A percentile compares a stretch with the other conserved stretches of the same genome.
These are phyloP conservation scores for Pardosa pseudoannulata DNA, from an alignment of 2,888 invertebrate genomes.

Conservation along the genomic window DNA sequence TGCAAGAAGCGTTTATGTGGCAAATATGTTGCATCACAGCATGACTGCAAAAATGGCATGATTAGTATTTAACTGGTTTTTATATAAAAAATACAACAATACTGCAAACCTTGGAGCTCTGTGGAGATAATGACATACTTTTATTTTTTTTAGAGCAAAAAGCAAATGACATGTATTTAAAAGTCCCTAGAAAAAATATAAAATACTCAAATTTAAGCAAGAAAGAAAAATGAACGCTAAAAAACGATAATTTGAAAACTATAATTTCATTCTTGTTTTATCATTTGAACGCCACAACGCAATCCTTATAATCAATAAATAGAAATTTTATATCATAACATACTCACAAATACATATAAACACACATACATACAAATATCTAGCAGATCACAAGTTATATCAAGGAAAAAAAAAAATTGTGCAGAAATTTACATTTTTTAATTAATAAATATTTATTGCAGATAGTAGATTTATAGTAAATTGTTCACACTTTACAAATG, in stretches of 20 bases:
- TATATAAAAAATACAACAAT: slow-evolving; percentile 55
- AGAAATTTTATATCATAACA: background rate
- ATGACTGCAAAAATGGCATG: slow-evolving; percentile 67
- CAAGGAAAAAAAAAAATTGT: too few relatives aligned
- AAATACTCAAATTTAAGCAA: background rate
- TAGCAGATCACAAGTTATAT: background rate
- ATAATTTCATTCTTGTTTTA: too few relatives aligned
- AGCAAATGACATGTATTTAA: background rate
- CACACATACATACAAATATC: background rate
- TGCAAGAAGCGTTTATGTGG: slow-evolving; percentile 60
- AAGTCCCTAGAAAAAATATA: background rate
- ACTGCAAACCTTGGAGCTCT: background rate
- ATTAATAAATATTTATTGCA: too few relatives aligned
- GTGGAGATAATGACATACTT: background rate
- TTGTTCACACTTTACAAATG: too few relatives aligned
- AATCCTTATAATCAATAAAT: too few relatives aligned
- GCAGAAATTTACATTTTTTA: too few relatives aligned
- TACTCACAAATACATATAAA: background rate
- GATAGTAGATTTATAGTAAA: too few relatives aligned
- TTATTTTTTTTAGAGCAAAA: background rate
- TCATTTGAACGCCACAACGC: too few relatives aligned
- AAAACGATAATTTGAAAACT: background rate
- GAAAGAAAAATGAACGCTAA: too few relatives aligned
- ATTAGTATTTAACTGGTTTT: slow-evolving; percentile 30
- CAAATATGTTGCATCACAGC: slow-evolving; percentile 64